A percentile compares a stretch with the other conserved stretches of the same genome.
These are phyloP conservation scores for Dolichoris vasculosae DNA, from an alignment of 1,140 invertebrate genomes.

Conservation along the genomic window DNA sequence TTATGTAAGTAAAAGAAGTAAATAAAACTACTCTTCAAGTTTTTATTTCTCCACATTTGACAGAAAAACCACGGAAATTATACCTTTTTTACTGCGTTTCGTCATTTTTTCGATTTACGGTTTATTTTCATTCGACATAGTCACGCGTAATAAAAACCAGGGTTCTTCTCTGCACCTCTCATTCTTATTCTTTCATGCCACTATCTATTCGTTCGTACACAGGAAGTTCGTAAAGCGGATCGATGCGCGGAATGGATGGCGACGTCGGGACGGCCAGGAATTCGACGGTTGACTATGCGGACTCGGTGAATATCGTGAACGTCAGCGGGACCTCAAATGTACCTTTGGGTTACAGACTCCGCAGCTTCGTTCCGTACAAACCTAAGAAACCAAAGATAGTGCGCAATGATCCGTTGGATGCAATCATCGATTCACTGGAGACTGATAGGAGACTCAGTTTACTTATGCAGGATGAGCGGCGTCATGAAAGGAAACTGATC, in stretches of 20 bases:
- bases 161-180: not conserved
- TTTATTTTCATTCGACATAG: not conserved
- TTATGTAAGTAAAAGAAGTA: not conserved
- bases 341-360: constrained; percentile 8
- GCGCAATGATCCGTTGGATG: not conserved
- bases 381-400: not conserved
- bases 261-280: constrained; percentile 24
- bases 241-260: constrained; percentile 41
- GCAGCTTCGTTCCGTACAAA: not conserved
- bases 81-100: not conserved
- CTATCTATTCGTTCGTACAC: not conserved
- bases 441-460: not conserved
- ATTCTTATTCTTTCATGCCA: not conserved
- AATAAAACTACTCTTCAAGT: not conserved
- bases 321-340: constrained; percentile 19
- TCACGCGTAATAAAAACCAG: not conserved
- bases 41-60: not conserved
- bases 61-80: not conserved
- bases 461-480: not conserved
- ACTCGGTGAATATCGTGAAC: not conserved
- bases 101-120: not conserved
- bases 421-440: not conserved
- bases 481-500: not conserved
- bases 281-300: not conserved
- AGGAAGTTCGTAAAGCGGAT: constrained; percentile 33